Conservation (phyloP, 2,888 invertebrate species). For the Drosophila mettleri region DNA sequence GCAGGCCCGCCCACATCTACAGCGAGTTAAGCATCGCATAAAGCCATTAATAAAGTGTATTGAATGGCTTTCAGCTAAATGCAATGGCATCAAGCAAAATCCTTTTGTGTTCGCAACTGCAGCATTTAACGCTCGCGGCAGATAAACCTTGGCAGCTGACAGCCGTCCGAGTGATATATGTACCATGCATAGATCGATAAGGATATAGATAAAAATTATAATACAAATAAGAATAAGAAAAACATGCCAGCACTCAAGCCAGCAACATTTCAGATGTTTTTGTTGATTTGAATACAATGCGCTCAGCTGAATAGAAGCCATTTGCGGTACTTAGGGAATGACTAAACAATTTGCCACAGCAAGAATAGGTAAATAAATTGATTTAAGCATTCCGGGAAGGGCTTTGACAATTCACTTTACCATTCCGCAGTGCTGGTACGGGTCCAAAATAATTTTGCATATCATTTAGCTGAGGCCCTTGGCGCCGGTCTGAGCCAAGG, state of each 20-base stretch:
- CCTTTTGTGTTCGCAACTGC: conserved; percentile 34
- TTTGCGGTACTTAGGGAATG: too few species aligned
- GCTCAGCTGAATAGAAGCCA: background rate
- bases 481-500: conserved; percentile 11
- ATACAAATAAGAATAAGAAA: background rate
- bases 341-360: too few species aligned
- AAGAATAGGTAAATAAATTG: conserved; percentile 51
- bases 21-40: conserved; percentile 4
- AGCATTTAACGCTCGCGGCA: conserved; percentile 26
- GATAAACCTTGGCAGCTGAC: conserved; percentile 38
- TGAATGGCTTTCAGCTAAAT: conserved; percentile 58
- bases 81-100: conserved; percentile 37
- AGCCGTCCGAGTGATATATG: conserved; percentile 32
- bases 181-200: conserved; percentile 17
- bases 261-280: background rate
- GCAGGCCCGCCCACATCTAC: background rate
- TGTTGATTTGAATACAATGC: background rate
- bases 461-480: conserved; percentile 33
- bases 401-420: conserved; percentile 6
- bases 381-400: conserved; percentile 45
- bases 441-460: conserved; percentile 40
- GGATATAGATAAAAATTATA: background rate
- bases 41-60: conserved; percentile 72
- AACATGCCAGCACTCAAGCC: background rate
- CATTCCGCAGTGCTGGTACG: too few species aligned